phyloP scores from a whole-genome alignment of 2,797 vertebrate species.

The Rachycentron canadum region DNA sequence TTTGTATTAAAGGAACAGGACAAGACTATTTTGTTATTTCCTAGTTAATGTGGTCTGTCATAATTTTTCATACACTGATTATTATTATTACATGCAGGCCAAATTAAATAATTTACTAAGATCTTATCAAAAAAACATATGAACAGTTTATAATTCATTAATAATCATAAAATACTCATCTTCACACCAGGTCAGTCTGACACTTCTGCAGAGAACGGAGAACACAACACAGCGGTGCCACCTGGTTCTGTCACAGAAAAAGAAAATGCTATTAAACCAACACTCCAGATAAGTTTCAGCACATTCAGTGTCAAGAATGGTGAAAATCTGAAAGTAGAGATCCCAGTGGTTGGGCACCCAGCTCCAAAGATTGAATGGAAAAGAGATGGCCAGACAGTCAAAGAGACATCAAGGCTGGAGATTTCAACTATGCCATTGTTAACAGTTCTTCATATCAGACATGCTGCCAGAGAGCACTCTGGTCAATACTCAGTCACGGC shows the following conservation, averaged over 20 bases:
- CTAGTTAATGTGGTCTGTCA: neutral
- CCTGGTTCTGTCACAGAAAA: constrained; percentile 77
- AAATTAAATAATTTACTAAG: neutral
- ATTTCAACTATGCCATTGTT: constrained; percentile 87
- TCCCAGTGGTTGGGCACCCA: constrained; percentile 90
- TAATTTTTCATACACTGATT: neutral
- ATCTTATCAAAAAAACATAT: neutral
- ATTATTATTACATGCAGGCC: neutral
- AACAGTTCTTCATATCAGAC: constrained; percentile 90
- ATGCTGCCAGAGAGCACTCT: constrained; percentile 91
- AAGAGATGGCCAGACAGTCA: constrained; percentile 89
- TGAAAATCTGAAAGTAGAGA: constrained; percentile 92
- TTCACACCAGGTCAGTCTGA: constrained; percentile 53
- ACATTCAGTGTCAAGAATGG: constrained; percentile 92
- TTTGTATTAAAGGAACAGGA: neutral
- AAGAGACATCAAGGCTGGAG: constrained; percentile 93
- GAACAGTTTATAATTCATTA: neutral
- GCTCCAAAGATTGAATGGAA: constrained; percentile 90
- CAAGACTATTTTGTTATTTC: too few species aligned
- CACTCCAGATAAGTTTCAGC: constrained; percentile 89
- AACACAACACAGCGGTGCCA: constrained; percentile 11
- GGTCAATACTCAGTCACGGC: constrained; percentile 91
- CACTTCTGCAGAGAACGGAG: constrained; percentile 29
- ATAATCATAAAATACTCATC: constrained; percentile 1
- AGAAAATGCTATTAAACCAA: constrained; percentile 90